Evolutionary conservation across 1,140 invertebrate genomes (phyloP), one percentile per base, ranked within the genome.

Genomic region (Nasonia longicornis): DNA sequence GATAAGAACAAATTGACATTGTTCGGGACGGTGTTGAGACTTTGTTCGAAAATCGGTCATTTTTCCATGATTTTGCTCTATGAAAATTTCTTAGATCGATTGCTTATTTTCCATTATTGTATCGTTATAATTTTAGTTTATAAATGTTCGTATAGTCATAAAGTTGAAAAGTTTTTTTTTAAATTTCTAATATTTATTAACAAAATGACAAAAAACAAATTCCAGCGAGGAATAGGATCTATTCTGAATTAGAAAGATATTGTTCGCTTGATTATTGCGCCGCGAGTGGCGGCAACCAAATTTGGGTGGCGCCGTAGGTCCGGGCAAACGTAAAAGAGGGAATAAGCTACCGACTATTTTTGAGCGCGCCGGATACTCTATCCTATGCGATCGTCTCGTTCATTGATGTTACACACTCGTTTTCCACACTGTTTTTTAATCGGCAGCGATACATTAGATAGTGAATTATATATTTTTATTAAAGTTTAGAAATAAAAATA

Each of bases 301-400:
- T 91, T 90, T 90, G 90, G 90, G 88, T 89, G 85, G 89, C 82
- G 83, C 83, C 82, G 84, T 79, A 83, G 84, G 80, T 77, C 48
- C 29, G 75, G 6, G 75, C 42, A 16, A 73, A 22, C 66, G 67
- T 48, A 45, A 82, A 77, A 69, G 71, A 78, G 70, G 38, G 31
- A 74, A 63, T 80, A 76, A 69, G 45, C 78, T 80, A 85, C 82
- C 77, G 84, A 87, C 89, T 91, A 91, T 91, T 90, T 90, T 89
- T 86, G 87, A 88, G 83, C 81, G 83, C 84, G 84, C 80, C 86
- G 86, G 89, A 91, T 89, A 90, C 86, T 88, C 86, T 89, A 89
- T 83, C 89, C 88, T 85, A 72, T 71, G n/a, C 38, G n/a, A 31
- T 79, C 22, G 64, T 8, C 12, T 20, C 14, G 7, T 11, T 69